Evolutionary conservation across 2,113 vertebrate genomes (phyloP).

Genomic region (Gnathonemus longibarbis): DNA sequence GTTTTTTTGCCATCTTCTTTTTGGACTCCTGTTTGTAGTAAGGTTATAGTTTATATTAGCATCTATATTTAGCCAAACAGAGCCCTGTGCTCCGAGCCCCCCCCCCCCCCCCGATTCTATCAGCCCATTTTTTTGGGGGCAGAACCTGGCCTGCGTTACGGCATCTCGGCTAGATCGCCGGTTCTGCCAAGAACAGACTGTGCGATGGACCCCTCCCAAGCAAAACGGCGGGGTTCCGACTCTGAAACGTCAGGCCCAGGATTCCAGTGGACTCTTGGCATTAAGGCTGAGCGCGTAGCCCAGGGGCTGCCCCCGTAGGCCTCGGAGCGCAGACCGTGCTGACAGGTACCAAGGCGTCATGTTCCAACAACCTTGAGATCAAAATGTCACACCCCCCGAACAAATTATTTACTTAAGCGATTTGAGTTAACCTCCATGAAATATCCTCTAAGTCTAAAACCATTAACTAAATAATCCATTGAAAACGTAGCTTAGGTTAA

Average conservation of each 20-base stretch:
- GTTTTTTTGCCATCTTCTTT: background rate
- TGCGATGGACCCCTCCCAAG: conserved; percentile 41
- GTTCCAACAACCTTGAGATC: background rate
- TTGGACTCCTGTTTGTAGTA: background rate
- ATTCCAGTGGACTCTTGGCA: background rate
- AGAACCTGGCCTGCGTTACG: background rate
- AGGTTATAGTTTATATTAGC: background rate
- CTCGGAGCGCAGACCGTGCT: background rate
- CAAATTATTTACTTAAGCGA: background rate
- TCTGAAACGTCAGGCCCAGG: background rate
- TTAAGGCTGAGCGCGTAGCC: background rate
- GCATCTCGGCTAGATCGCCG: background rate
- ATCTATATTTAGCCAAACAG: background rate
- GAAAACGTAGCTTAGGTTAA: background rate
- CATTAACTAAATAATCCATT: background rate
- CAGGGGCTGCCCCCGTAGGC: background rate
- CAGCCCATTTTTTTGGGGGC: background rate
- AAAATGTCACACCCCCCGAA: background rate
- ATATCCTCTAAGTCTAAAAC: background rate
- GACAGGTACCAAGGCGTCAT: background rate
- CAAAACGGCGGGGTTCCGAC: background rate
- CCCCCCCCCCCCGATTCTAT: background rate
- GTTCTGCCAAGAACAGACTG: conserved; percentile 36
- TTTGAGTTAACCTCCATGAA: background rate
- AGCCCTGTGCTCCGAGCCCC: background rate